Evolutionary conservation across 2,113 vertebrate species (phyloP).

Genomic region (Catagonus wagneri): DNA sequence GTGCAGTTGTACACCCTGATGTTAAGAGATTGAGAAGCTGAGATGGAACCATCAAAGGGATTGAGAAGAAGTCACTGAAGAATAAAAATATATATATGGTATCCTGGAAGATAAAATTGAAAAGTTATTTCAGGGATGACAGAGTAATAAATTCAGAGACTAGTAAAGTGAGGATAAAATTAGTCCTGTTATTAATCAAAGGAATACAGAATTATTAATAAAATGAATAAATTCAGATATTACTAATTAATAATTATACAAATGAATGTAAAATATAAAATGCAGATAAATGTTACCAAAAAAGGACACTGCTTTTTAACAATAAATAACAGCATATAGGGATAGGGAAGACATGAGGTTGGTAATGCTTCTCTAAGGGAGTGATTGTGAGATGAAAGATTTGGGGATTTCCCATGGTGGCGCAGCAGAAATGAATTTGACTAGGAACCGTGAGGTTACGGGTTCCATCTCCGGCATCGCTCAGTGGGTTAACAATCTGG

Average conservation of each 20-base stretch:
- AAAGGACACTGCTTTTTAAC: background rate
- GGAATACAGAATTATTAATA: background rate
- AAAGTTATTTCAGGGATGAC: background rate
- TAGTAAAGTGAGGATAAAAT: background rate
- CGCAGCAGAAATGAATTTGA: no score
- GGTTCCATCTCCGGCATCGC: no score
- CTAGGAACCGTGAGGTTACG: no score
- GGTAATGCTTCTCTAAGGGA: background rate
- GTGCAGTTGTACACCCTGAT: background rate
- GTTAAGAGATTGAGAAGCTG: background rate
- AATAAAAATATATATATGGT: background rate
- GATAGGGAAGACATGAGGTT: background rate
- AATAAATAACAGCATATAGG: background rate
- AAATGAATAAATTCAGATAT: background rate
- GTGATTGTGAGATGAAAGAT: background rate
- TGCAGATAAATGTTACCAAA: background rate
- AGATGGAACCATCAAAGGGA: background rate
- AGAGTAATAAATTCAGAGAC: background rate
- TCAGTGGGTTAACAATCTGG: no score
- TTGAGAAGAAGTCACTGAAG: background rate
- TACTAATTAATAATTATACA: background rate
- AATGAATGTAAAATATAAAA: background rate
- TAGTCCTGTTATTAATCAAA: background rate
- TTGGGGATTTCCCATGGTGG: no score
- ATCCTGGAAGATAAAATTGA: background rate